Evolutionary conservation across 2,113 vertebrate genomes (phyloP).

Genomic region (Paramormyrops kingsleyae): DNA sequence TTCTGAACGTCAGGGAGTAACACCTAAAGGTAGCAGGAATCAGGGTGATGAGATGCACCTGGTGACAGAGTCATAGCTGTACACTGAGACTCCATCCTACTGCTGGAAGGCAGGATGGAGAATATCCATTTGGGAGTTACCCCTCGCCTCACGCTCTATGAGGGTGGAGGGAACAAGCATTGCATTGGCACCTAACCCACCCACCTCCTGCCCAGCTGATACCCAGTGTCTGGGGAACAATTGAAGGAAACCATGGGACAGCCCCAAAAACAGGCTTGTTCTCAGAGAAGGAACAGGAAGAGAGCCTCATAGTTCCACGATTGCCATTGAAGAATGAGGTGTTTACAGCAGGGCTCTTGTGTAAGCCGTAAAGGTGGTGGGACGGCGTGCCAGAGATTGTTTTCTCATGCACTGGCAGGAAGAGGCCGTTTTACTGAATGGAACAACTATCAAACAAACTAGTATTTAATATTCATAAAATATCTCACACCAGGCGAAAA

Average conservation of each 20-base stretch:
- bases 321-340: not conserved
- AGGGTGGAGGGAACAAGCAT: not conserved
- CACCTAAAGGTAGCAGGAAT: not conserved
- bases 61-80: slow-evolving; percentile 19
- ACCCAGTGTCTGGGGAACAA: slow-evolving; percentile 29
- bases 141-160: not conserved
- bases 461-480: not conserved
- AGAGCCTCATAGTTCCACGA: not conserved
- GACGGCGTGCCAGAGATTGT: not conserved
- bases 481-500: not conserved
- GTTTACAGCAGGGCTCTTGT: not conserved
- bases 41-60: not conserved
- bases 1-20: not conserved
- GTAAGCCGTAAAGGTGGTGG: not conserved
- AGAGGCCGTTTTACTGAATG: not conserved
- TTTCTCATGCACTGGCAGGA: slow-evolving; percentile 9
- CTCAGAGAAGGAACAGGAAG: not conserved
- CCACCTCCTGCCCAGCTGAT: slow-evolving; percentile 22
- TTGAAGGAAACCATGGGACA: slow-evolving; percentile 32
- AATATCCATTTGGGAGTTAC: not conserved
- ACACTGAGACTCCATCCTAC: slow-evolving; percentile 27
- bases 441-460: not conserved
- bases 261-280: not conserved
- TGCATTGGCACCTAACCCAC: slow-evolving; percentile 17
- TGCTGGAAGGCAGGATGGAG: slow-evolving; percentile 24